Conservation (phyloP, 2,113 vertebrate species). For the Dunckerocampus dactyliophorus region DNA sequence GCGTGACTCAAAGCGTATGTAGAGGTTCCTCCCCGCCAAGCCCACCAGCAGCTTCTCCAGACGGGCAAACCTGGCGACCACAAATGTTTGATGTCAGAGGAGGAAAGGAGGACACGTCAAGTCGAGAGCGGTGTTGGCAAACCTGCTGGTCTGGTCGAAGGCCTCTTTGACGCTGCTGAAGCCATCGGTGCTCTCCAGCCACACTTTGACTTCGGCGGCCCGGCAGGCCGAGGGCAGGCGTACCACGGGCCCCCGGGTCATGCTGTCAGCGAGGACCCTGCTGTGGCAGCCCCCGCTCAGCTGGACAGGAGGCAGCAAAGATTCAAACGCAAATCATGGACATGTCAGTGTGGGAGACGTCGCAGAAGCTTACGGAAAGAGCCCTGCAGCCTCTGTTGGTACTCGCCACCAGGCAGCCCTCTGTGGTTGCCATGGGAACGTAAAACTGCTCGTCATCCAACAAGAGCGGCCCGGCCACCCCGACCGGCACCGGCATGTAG, state of each 20-base stretch:
- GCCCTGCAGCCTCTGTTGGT: slow-evolving; percentile 94
- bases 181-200: slow-evolving; percentile 86
- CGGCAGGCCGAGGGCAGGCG: slow-evolving; percentile 87
- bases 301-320: slow-evolving; percentile 57
- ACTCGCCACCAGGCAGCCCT: slow-evolving; percentile 95
- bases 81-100: not conserved
- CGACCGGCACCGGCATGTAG: slow-evolving; percentile 96
- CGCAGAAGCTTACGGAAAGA: slow-evolving; percentile 77
- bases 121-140: slow-evolving; percentile 3
- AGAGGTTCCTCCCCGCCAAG: slow-evolving; percentile 89
- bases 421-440: slow-evolving; percentile 94
- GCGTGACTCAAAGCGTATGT: slow-evolving; percentile 90
- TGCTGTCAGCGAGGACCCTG: slow-evolving; percentile 85
- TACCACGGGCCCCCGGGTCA: slow-evolving; percentile 93
- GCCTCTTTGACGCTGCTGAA: slow-evolving; percentile 83
- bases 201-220: slow-evolving; percentile 90
- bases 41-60: slow-evolving; percentile 81
- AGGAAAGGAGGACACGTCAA: not conserved
- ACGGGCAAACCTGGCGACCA: slow-evolving; percentile 82
- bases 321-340: not conserved
- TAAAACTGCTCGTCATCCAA: slow-evolving; percentile 87
- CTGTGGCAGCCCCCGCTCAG: slow-evolving; percentile 87
- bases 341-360: not conserved
- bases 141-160: slow-evolving; percentile 95
- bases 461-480: slow-evolving; percentile 87